Base-by-base conservation (phyloP, 2,888 invertebrate genomes). In the Hoplodrina blanda region DNA sequence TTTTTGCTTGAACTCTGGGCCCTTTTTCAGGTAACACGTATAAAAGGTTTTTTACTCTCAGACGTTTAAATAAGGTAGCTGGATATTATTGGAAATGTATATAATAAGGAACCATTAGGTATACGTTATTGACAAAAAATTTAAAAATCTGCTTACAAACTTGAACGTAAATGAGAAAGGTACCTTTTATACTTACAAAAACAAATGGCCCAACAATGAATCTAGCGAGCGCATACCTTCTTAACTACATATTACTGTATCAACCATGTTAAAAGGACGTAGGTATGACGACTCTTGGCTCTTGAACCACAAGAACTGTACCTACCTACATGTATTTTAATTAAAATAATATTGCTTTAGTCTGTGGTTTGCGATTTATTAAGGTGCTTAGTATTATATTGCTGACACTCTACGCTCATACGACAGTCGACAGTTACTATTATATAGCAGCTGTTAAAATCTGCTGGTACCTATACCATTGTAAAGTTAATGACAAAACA, bases 401-500 rank as follows among this genome's bases (percentile, higher is more conserved):
- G 15, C 41, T 44, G 55, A 50, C 33, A 56, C 41, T 20, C 4
- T 11, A 15, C 30, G n/a, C 41, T 41, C 19, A 50, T 19, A 44
- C 11, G 0, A 33, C 5, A n/a, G 6, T 44, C 7, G 0, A 44
- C 5, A n/a, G 11, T 44, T 17, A 11, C 20, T 37, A n/a, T 65
- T 65, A 50, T 50, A 56, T 33, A 44, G 19, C 13, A 37, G 46
- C 37, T 37, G 19, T 44, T 30, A 75, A 75, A 75, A 53, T 72
- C 15, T 67, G 37, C 33, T 17, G 44, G 17, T 13, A 25, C 25
- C 25, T 25, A 17, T 25, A 60, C 19, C 54, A 49, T 68, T 44
- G 33, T 20, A 60, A 53, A 75, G 11, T 30, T 41, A 10, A 61
- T 37, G 20, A 33, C 44, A 61, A 76, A 46, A 70, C 49, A 52